Base-by-base conservation (phyloP, 2,888 invertebrate genomes). In the Strigamia crassipes region DNA sequence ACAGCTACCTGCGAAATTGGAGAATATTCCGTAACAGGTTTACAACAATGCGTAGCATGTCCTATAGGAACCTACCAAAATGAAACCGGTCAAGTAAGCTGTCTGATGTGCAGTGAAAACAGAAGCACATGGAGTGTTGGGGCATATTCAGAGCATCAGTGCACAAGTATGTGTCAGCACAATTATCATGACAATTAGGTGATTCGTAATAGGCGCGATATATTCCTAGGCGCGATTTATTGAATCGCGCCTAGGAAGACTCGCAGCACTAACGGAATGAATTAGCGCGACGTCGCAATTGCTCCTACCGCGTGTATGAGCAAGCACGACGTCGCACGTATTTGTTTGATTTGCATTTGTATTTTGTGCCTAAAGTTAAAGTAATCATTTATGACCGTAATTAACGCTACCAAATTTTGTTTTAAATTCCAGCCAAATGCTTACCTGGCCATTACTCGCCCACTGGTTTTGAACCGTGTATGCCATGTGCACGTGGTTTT, bases 41-140 rank as follows among this genome's bases (percentile, higher is more conserved):
- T 92, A 34, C 87, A 88, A 84, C 92, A 91, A 1, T 90, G 92
- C 85, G 88, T 89, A 83, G 89, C 90, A 1, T 92, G 92, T 86
- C 89, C 89, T 8, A 85, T 89, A 56, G 88, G 88, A 3, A 87
- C 86, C 77, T 89, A 86, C 84, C 89, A 89, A 83, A 86, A 87
- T 4, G 85, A 86, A n/a, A 80, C 80, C 21, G 88, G 88, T 0
- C 90, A 82, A 86, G 85, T 81, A 84, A 86, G 84, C 81, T 89
- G 85, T 84, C 86, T 84, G 86, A 88, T 84, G 89, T 92, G 87
- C 84, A 89, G 21, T 13, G 46, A 41, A 41, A 51, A 78, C 8
- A 77, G 77, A 38, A 61, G 81, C 6, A 78, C 81, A n/a, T 79
- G 82, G 78, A 83, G 83, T 5, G 18, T 34, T 13, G 42, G 78